Evolutionary conservation across 1,140 invertebrate species (phyloP).

Genomic region (Ruditapes philippinarum): DNA sequence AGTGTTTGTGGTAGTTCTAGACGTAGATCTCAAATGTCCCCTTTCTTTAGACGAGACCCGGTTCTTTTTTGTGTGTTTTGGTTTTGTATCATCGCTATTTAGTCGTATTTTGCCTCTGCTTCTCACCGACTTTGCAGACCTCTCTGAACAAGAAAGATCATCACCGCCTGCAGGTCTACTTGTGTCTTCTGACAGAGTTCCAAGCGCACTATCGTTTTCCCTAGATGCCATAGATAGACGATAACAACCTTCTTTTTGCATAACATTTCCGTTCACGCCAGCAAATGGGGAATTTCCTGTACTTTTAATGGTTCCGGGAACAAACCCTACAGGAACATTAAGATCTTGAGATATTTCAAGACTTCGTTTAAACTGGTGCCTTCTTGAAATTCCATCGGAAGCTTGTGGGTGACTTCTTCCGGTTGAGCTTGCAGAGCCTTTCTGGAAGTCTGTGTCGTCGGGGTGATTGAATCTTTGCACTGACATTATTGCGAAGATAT

Average conservation of each 20-base stretch:
- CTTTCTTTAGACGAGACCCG: neutral
- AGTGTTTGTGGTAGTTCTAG: neutral
- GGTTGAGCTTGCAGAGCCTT: neutral
- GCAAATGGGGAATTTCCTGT: conserved; percentile 42
- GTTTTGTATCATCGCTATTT: neutral
- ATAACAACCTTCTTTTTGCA: conserved; percentile 18
- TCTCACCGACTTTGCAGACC: neutral
- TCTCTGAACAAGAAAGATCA: neutral
- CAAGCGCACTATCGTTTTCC: conserved; percentile 46
- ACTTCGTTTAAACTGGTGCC: neutral
- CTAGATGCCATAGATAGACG: neutral
- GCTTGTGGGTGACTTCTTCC: neutral
- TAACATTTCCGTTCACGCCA: conserved; percentile 5
- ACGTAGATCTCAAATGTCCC: neutral
- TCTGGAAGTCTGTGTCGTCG: neutral
- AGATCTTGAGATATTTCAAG: conserved; percentile 20
- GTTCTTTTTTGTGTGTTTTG: neutral
- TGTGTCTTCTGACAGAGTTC: conserved; percentile 52
- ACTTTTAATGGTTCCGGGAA: conserved; percentile 42
- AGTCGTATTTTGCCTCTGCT: neutral
- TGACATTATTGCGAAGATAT: conserved; percentile 66
- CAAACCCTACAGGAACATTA: conserved; percentile 24
- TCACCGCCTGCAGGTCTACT: neutral
- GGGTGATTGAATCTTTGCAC: conserved; percentile 62
- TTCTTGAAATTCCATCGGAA: conserved; percentile 15